A percentile compares a stretch with the other conserved stretches of the same genome.
phyloP scores from a whole-genome alignment of 2,888 invertebrate species.

The Agrotis exclamationis region DNA sequence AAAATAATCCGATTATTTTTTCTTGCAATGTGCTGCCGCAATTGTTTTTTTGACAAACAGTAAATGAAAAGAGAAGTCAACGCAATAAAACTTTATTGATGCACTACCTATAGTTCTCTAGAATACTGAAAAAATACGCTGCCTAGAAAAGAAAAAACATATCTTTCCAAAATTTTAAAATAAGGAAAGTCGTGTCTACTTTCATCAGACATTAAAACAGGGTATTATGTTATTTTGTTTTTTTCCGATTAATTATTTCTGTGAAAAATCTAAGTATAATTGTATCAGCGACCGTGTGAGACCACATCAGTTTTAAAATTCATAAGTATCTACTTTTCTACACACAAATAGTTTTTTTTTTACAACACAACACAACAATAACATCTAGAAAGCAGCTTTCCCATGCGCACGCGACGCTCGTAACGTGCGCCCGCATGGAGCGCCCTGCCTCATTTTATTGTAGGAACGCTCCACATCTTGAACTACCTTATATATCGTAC shows the following conservation, averaged over 20 bases:
- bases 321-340: neutral
- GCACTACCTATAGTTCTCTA: neutral
- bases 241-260: too few species aligned
- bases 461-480: slow-evolving; percentile 69
- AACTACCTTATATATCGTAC: slow-evolving; percentile 55
- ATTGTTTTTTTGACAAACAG: neutral
- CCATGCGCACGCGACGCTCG: slow-evolving; percentile 63
- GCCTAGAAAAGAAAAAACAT: too few species aligned
- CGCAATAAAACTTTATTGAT: slow-evolving; percentile 5
- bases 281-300: too few species aligned
- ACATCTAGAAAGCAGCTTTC: slow-evolving; percentile 53
- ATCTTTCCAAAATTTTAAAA: too few species aligned
- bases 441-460: slow-evolving; percentile 74
- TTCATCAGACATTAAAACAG: too few species aligned
- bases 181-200: too few species aligned
- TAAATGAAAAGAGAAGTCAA: neutral
- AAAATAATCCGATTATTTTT: neutral
- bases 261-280: too few species aligned
- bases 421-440: slow-evolving; percentile 81
- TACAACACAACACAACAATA: slow-evolving; percentile 35
- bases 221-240: too few species aligned
- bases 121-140: neutral
- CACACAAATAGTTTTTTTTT: slow-evolving; percentile 3
- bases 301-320: too few species aligned
- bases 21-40: slow-evolving; percentile 6